These are phyloP conservation scores for Orcinus orca DNA, from an alignment of 2,113 vertebrate genomes.

Conservation along the genomic window DNA sequence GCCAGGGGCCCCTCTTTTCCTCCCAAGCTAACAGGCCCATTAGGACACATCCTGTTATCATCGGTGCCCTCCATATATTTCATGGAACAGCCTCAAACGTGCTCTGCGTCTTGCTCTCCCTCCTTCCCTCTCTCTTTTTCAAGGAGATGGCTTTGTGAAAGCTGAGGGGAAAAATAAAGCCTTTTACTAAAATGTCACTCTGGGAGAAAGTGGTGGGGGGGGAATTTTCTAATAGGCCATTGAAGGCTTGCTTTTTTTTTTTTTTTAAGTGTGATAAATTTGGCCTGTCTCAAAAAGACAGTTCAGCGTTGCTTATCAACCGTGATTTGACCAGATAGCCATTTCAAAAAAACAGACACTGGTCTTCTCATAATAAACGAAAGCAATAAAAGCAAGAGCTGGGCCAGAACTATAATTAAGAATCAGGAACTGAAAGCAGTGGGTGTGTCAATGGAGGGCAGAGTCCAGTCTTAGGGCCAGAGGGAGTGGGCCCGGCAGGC, in stretches of 20 bases:
- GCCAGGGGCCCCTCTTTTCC: not conserved
- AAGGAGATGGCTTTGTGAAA: conserved; percentile 49
- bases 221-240: conserved; percentile 75
- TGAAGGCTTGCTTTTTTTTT: conserved; percentile 65
- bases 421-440: conserved; percentile 40
- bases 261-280: conserved; percentile 83
- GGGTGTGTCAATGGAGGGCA: not conserved
- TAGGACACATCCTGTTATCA: conserved; percentile 33
- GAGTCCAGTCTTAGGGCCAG: not conserved
- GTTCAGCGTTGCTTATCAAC: conserved; percentile 84
- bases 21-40: not conserved
- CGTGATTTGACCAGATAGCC: conserved; percentile 85
- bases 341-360: conserved; percentile 81
- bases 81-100: not conserved
- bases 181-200: conserved; percentile 80
- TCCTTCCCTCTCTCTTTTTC: not conserved
- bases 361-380: conserved; percentile 83
- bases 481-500: rapidly evolving
- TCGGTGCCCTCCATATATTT: conserved; percentile 20
- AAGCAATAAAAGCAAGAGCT: conserved; percentile 84
- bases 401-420: conserved; percentile 82
- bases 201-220: conserved; percentile 38
- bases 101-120: not conserved
- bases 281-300: conserved; percentile 83
- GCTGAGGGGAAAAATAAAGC: conserved; percentile 73